phyloP scores from a whole-genome alignment of 2,888 invertebrate species.

The Frankliniella fusca region DNA sequence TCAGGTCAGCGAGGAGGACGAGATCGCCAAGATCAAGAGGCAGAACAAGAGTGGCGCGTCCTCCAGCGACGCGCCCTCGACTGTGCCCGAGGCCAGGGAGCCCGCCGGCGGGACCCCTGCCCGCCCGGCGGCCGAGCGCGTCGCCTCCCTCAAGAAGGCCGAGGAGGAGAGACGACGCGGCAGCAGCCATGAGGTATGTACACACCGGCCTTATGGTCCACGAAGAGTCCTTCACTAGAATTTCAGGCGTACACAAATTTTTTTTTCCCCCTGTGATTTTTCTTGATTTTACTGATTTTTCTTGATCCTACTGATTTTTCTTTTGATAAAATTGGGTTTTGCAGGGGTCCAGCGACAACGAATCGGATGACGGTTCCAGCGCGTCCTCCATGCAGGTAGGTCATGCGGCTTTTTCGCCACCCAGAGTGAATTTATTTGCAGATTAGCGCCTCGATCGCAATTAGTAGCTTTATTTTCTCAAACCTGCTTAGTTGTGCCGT shows the following conservation, averaged over 20 bases:
- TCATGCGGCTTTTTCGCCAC: background rate
- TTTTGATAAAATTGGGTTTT: background rate
- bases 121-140: conserved; percentile 36
- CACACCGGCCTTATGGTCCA: too few relatives aligned
- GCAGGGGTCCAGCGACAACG: conserved; percentile 36
- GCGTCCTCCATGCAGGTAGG: conserved; percentile 34
- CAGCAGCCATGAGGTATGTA: background rate
- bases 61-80: conserved; percentile 50
- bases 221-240: too few relatives aligned
- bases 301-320: too few relatives aligned
- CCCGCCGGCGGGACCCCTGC: conserved; percentile 28
- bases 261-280: too few relatives aligned
- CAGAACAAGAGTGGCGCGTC: conserved; percentile 68
- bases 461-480: too few relatives aligned
- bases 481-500: too few relatives aligned
- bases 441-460: too few relatives aligned
- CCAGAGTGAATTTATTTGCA: too few relatives aligned
- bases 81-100: conserved; percentile 43
- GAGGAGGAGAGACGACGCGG: conserved; percentile 19
- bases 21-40: conserved; percentile 80
- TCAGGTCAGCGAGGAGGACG: conserved; percentile 81
- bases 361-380: conserved; percentile 37
- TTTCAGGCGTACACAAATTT: too few relatives aligned
- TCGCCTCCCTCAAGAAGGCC: conserved; percentile 38
- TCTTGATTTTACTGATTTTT: background rate